Base-by-base conservation (phyloP, 2,797 vertebrate species). In the Mormyrops attenuatus region DNA sequence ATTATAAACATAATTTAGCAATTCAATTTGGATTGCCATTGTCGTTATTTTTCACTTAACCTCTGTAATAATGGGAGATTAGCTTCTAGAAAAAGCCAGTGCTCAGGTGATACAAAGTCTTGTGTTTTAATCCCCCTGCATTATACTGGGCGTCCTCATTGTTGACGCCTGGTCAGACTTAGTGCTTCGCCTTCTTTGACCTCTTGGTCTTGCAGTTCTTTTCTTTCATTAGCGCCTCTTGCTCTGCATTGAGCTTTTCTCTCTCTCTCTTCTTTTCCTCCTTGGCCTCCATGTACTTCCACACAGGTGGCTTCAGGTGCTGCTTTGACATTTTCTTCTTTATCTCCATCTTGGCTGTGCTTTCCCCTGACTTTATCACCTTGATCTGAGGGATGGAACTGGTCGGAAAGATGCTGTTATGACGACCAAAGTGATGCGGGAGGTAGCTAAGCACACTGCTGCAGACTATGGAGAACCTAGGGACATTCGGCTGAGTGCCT, bases 281-380 rank as follows among this genome's bases (percentile, higher is more conserved):
- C 91, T 94, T 96, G 80, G 94, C 92, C 92, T 95, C 92, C 92
- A 97, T 97, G 94, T 98, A 97, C 88, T 86, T 95, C 97, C 97
- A 97, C 53, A 92, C 92, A 0, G 97, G 98, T 0, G 94, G 96
- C 88, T 96, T 93, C 92, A 98, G 94, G 1, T 92, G 93, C 3
- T 91, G 87, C 73, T 93, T 94, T 0, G 91, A 6, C 13, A 7
- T 90, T 0, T n/a, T 89, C 0, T n/a, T 91, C 89, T 89, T 89
- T 89, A 94, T 94, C 34, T 93, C 93, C 85, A 94, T 93, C 91
- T 92, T 88, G 11, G 91, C 85, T 0, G 93, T 84, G 0, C 93
- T 26, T 0, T 94, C 91, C 0, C 93, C 30, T 0, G 94, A 92
- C 91, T 93, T 96, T 91, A 87, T 95, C 38, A 98, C 91, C 34